Percentiles rank a stretch among this genome's conserved stretches.
phyloP scores from a whole-genome alignment of 2,888 invertebrate species.

The Cheilosia impressa region DNA sequence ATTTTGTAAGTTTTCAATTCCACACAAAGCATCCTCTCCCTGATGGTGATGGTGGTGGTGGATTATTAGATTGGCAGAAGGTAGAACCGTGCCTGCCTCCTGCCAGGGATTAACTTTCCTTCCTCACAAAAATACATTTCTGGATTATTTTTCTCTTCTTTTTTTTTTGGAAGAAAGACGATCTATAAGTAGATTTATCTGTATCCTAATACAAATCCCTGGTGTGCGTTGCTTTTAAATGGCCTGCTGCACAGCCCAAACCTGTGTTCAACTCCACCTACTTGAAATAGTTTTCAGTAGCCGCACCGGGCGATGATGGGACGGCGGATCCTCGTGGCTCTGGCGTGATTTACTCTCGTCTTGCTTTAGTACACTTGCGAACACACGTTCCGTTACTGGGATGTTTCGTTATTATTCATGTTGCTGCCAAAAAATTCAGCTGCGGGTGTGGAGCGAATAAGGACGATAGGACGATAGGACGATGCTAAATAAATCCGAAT shows the following conservation, averaged over 20 bases:
- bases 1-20: conserved; percentile 49
- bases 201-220: conserved; percentile 52
- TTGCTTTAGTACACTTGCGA: conserved; percentile 16
- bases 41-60: too few species aligned
- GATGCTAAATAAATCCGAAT: conserved; percentile 22
- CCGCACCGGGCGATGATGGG: neutral
- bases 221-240: conserved; percentile 32
- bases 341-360: neutral
- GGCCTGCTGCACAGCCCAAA: conserved; percentile 24
- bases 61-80: neutral
- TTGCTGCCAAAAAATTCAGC: conserved; percentile 37
- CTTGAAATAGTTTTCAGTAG: conserved; percentile 52
- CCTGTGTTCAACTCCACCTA: conserved; percentile 44
- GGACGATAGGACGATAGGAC: conserved; percentile 2
- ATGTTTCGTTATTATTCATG: conserved; percentile 63
- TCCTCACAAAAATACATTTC: conserved; percentile 31
- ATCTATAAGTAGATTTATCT: conserved; percentile 66
- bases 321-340: too few species aligned
- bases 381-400: conserved; percentile 21
- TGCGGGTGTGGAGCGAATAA: conserved; percentile 20
- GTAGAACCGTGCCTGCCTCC: neutral
- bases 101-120: conserved; percentile 41
- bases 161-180: neutral
- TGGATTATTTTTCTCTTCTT: neutral
- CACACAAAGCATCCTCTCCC: neutral